A percentile compares a stretch with the other conserved stretches of the same genome.
Evolutionary conservation across 2,113 vertebrate genomes (phyloP).

Genomic region (Cyphomyrus plagiostoma): DNA sequence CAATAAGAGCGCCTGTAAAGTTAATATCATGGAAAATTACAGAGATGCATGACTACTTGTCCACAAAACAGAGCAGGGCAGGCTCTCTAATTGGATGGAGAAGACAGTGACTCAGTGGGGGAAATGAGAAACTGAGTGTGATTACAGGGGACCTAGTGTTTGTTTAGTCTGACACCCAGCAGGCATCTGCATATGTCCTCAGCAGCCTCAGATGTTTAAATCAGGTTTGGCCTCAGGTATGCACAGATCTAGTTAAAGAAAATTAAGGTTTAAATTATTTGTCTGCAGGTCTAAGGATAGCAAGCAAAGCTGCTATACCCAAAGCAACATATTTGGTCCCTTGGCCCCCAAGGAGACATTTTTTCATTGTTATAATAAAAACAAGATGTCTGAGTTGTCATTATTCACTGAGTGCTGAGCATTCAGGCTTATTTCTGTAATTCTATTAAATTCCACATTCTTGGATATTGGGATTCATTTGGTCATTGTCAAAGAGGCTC

Average conservation of each 20-base stretch:
- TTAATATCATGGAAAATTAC: constrained; percentile 23
- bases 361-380: not conserved
- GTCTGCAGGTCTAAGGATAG: not conserved
- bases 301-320: not conserved
- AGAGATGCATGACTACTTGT: constrained; percentile 8
- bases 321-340: not conserved
- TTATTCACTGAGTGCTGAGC: constrained; percentile 5
- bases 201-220: constrained; percentile 13
- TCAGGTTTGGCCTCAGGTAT: constrained; percentile 25
- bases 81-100: constrained; percentile 36
- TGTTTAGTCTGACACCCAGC: constrained; percentile 24
- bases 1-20: not conserved
- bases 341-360: not conserved
- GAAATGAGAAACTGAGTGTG: constrained; percentile 35
- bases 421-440: constrained; percentile 8
- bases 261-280: not conserved
- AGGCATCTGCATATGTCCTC: constrained; percentile 31
- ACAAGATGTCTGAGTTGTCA: constrained; percentile 6
- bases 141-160: constrained; percentile 41
- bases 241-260: not conserved
- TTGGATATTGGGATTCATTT: constrained; percentile 16
- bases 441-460: constrained; percentile 23
- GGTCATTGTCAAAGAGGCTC: constrained; percentile 15
- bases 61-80: constrained; percentile 14
- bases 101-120: constrained; percentile 24